Evolutionary conservation across 2,888 invertebrate genomes (phyloP).

Genomic region (Deroplatys truncata): DNA sequence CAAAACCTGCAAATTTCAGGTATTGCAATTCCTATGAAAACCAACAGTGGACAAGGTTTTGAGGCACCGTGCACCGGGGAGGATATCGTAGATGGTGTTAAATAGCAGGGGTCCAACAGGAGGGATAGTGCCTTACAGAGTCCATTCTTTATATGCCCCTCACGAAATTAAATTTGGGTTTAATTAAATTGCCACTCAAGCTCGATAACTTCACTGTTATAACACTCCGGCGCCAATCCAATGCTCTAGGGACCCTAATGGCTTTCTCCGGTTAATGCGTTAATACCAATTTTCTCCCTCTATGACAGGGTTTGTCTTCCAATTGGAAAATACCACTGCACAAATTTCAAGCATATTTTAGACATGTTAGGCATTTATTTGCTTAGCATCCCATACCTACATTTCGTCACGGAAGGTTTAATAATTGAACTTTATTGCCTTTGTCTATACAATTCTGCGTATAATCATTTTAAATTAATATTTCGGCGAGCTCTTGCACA

Average conservation of each 20-base stretch:
- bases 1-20: no score
- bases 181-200: slow-evolving; percentile 8
- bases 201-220: not conserved
- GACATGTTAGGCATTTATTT: no score
- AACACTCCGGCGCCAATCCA: not conserved
- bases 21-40: not conserved
- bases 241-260: not conserved
- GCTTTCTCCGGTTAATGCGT: not conserved
- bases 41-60: not conserved
- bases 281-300: not conserved
- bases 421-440: no score
- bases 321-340: not conserved
- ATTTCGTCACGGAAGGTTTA: no score
- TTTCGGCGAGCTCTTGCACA: no score
- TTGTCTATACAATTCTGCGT: no score
- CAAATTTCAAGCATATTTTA: not conserved
- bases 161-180: slow-evolving; percentile 11
- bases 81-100: not conserved
- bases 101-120: not conserved
- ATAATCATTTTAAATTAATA: no score
- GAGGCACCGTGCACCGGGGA: not conserved
- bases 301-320: not conserved
- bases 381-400: no score
- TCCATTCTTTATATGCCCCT: not conserved
- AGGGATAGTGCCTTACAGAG: not conserved